phyloP scores from a whole-genome alignment of 2,888 invertebrate genomes.

The Cerastoderma edule region DNA sequence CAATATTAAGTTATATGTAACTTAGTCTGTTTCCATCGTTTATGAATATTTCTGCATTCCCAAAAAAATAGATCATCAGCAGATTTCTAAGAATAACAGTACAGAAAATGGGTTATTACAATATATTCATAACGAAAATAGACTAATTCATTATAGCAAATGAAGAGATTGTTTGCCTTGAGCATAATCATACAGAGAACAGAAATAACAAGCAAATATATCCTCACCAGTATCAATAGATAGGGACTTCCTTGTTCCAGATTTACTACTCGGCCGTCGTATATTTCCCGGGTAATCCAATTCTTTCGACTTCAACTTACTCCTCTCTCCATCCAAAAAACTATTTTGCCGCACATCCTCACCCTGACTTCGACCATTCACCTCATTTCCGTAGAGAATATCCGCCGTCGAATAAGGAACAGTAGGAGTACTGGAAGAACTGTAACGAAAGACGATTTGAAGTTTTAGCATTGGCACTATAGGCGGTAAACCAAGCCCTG shows the following conservation, averaged over 20 bases:
- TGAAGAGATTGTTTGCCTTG: no score
- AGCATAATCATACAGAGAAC: no score
- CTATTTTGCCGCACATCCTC: conserved; percentile 65
- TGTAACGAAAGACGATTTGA: conserved; percentile 51
- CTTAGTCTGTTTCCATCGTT: no score
- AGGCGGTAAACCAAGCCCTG: conserved; percentile 23
- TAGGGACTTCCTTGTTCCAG: conserved; percentile 61
- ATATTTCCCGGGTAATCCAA: conserved; percentile 53
- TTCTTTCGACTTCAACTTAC: conserved; percentile 52
- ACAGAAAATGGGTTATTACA: no score
- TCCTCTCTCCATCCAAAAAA: conserved; percentile 59
- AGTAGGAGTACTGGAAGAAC: conserved; percentile 70
- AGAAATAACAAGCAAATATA: neutral
- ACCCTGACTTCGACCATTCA: conserved; percentile 44
- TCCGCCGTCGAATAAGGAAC: conserved; percentile 74
- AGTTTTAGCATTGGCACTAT: conserved; percentile 33
- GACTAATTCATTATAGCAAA: no score
- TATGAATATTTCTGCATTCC: no score
- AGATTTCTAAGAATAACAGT: no score
- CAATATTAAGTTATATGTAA: no score
- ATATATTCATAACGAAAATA: no score
- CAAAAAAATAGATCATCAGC: no score
- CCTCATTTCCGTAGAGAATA: conserved; percentile 70
- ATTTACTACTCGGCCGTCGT: conserved; percentile 58
- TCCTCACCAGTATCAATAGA: conserved; percentile 64